Base-by-base conservation (phyloP, 1,140 invertebrate species). In the Anoplolepis gracilipes region DNA sequence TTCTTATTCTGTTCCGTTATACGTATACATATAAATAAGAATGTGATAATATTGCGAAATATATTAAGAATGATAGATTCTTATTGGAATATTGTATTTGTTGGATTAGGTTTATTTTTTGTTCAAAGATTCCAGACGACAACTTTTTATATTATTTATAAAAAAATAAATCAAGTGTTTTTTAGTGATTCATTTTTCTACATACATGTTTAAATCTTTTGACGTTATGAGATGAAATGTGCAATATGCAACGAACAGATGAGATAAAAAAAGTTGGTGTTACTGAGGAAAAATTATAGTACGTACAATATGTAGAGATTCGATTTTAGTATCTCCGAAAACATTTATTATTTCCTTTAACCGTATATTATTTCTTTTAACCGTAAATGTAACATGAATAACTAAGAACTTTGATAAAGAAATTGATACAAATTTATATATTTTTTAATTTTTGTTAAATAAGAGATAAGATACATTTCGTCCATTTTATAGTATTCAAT, bases 291-390 rank as follows among this genome's bases (percentile, higher is more conserved):
- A 33, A 39, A 36, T 79, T 30, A 79, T n/a, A n/a, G n/a, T n/a
- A n/a, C n/a, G n/a, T n/a, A n/a, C n/a, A n/a, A n/a, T n/a, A 30
- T 53, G 53, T 78, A 42, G n/a, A 78, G 22, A 25, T 42, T 42
- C 33, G 62, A 79, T 55, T 36, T 78, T 79, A 78, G 22, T 33
- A 77, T 62, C 13, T 78, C 8, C 8, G 0, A 42, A 65, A 42
- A 79, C 33, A 36, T 79, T 79, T 79, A 36, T 67, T n/a, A 53
- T 67, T 28, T 53, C 16, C 67, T 65, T n/a, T n/a, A n/a, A n/a
- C n/a, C n/a, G n/a, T n/a, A n/a, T n/a, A n/a, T n/a, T n/a, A n/a
- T 76, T 28, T 3, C 19, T 73, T 57, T 25, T n/a, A 28, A 42
- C 55, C 13, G 59, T 19, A 76, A 55, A 61, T 19, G 30, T 25